A percentile compares a stretch with the other conserved stretches of the same genome.
These are phyloP conservation scores for Parthenolecanium corni DNA, from an alignment of 2,888 invertebrate species.

Conservation along the genomic window DNA sequence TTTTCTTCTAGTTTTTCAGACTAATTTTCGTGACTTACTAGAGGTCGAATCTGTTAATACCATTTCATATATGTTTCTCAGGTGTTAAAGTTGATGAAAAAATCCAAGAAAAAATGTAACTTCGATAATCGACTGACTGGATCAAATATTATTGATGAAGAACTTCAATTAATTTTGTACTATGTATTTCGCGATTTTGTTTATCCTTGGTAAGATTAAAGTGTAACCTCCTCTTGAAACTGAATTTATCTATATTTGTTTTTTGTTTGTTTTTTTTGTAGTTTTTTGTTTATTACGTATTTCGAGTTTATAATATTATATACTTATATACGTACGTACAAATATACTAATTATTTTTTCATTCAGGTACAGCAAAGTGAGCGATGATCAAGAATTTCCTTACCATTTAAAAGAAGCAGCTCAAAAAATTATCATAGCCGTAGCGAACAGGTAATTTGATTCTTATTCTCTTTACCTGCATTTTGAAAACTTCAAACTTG, in stretches of 20 bases:
- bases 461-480: too few species aligned
- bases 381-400: slow-evolving; percentile 61
- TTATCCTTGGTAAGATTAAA: slow-evolving; percentile 51
- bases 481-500: too few species aligned
- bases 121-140: slow-evolving; percentile 51
- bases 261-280: neutral
- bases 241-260: neutral
- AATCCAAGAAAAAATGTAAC: slow-evolving; percentile 9
- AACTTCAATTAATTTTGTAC: slow-evolving; percentile 69
- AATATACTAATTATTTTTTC: neutral
- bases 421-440: slow-evolving; percentile 56
- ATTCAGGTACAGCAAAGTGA: slow-evolving; percentile 42
- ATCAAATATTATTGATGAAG: slow-evolving; percentile 73
- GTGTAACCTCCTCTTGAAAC: neutral
- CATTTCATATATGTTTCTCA: neutral
- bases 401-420: slow-evolving; percentile 56
- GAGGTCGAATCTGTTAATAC: too few species aligned
- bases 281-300: neutral
- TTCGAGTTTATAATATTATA: neutral
- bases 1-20: too few species aligned
- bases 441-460: slow-evolving; percentile 52
- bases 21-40: too few species aligned
- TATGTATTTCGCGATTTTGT: slow-evolving; percentile 73
- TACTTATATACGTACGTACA: neutral
- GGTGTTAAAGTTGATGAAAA: slow-evolving; percentile 18